These are phyloP conservation scores for Drosophila auraria DNA, from an alignment of 1,140 invertebrate genomes.

Conservation along the genomic window DNA sequence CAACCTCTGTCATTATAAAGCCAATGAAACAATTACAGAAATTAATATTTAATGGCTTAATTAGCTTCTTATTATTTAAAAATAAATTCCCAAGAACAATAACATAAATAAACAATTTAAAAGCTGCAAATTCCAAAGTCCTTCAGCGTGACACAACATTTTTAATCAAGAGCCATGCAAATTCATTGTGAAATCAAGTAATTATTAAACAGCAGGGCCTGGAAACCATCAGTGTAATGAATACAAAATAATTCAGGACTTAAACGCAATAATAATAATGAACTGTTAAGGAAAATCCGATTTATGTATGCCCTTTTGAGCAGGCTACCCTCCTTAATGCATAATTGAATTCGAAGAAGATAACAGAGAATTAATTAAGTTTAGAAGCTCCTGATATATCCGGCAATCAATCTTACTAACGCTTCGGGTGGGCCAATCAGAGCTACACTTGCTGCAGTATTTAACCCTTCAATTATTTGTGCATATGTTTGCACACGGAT, in stretches of 20 bases:
- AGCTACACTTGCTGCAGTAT: neutral
- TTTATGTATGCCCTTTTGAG: neutral
- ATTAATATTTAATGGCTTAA: too few species aligned
- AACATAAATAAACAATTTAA: neutral
- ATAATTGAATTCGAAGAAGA: neutral
- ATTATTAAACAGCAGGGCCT: neutral
- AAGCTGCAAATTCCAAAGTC: neutral
- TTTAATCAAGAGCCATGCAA: neutral
- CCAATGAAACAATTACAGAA: neutral
- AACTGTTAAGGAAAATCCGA: neutral
- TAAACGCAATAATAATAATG: neutral
- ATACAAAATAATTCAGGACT: neutral
- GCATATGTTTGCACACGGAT: neutral
- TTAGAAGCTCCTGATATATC: neutral
- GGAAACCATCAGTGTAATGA: neutral
- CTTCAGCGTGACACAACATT: neutral
- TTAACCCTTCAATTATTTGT: constrained; percentile 4
- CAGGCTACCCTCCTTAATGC: neutral
- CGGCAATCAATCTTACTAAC: constrained; percentile 2
- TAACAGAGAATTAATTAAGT: neutral
- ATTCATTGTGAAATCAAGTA: neutral
- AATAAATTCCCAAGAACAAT: neutral
- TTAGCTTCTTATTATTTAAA: neutral
- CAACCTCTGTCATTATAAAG: too few species aligned
- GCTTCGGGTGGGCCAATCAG: neutral